Evolutionary conservation across 1,140 invertebrate genomes (phyloP).

Genomic region (Drosophila ercepeae): DNA sequence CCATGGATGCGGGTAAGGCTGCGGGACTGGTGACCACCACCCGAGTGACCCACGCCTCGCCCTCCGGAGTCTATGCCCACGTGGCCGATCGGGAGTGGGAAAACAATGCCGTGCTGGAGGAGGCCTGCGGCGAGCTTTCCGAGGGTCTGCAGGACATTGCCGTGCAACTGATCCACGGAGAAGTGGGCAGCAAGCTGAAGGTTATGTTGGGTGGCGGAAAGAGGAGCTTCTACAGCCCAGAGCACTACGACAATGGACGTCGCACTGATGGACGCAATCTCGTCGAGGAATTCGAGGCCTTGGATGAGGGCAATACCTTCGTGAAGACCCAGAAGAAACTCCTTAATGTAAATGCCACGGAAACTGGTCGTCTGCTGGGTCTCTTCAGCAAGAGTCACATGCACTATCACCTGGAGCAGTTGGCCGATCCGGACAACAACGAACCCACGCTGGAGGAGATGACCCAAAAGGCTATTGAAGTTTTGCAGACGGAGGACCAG

Average conservation of each 20-base stretch:
- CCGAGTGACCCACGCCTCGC: conserved; percentile 91
- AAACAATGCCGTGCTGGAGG: conserved; percentile 86
- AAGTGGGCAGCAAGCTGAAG: conserved; percentile 86
- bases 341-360: conserved; percentile 67
- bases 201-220: conserved; percentile 91
- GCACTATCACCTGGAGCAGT: conserved; percentile 86
- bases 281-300: conserved; percentile 86
- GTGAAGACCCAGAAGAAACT: conserved; percentile 87
- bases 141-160: conserved; percentile 89
- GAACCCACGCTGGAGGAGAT: conserved; percentile 91
- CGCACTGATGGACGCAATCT: conserved; percentile 89
- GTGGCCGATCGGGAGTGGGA: conserved; percentile 91
- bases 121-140: conserved; percentile 73
- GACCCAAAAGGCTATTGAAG: conserved; percentile 91
- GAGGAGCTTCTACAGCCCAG: conserved; percentile 88
- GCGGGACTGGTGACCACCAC: conserved; percentile 92
- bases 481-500: conserved; percentile 90
- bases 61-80: conserved; percentile 90
- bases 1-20: conserved; percentile 88
- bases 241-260: conserved; percentile 86
- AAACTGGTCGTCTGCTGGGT: conserved; percentile 84
- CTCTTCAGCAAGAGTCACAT: conserved; percentile 85
- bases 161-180: conserved; percentile 88
- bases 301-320: conserved; percentile 84
- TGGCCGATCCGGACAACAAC: conserved; percentile 83